A percentile compares a stretch with the other conserved stretches of the same genome.
phyloP scores from a whole-genome alignment of 1,140 invertebrate genomes.

The Drosophila sucinea region DNA sequence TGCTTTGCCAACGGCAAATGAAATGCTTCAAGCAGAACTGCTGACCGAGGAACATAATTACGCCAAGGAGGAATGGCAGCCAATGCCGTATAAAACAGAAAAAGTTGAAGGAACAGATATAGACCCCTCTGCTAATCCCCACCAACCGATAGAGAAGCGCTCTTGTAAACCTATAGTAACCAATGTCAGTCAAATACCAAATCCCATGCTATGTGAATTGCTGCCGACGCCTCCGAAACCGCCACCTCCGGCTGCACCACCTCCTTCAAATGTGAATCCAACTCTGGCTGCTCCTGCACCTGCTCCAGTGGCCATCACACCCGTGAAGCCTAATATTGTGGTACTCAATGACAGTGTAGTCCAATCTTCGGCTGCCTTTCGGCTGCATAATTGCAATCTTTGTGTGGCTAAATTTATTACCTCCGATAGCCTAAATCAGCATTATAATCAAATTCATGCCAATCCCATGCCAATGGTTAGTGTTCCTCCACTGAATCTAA shows the following conservation, averaged over 20 bases:
- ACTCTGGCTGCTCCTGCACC: background rate
- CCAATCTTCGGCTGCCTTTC: constrained; percentile 67
- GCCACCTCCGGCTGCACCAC: background rate
- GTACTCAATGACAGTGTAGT: constrained; percentile 81
- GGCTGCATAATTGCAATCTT: constrained; percentile 64
- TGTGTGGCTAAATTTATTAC: constrained; percentile 75
- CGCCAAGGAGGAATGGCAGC: constrained; percentile 72
- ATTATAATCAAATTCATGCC: constrained; percentile 53
- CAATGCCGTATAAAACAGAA: constrained; percentile 73
- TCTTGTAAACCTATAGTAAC: constrained; percentile 77
- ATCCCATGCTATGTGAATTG: constrained; percentile 55
- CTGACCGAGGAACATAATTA: constrained; percentile 79
- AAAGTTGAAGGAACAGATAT: constrained; percentile 53
- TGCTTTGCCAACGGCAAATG: constrained; percentile 40
- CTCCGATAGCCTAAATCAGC: constrained; percentile 67
- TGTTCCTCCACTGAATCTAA: constrained; percentile 51
- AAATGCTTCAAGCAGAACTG: constrained; percentile 68
- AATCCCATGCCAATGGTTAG: constrained; percentile 61
- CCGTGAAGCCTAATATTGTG: constrained; percentile 74
- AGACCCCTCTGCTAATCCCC: background rate
- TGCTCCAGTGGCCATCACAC: background rate
- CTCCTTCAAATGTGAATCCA: background rate
- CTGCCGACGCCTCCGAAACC: constrained; percentile 31
- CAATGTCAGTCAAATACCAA: constrained; percentile 73
- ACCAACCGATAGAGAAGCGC: constrained; percentile 33